phyloP scores from a whole-genome alignment of 2,797 vertebrate species.

The Falco novaeseelandiae region DNA sequence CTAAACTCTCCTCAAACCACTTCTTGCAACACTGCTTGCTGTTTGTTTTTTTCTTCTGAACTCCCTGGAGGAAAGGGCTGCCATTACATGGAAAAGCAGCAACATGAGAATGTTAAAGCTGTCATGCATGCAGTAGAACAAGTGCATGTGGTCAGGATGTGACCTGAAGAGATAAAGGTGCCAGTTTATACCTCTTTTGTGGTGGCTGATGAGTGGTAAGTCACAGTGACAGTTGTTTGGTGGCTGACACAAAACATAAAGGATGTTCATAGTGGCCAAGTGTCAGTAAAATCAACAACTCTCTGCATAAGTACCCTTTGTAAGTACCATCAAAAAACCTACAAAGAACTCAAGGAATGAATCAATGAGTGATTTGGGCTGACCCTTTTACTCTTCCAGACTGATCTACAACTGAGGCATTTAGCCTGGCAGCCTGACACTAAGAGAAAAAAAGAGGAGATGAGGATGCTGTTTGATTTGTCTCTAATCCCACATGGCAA shows the following conservation, averaged over 20 bases:
- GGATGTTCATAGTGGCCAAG: not conserved
- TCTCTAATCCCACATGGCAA: not conserved
- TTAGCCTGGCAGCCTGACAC: not conserved
- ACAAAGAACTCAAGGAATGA: not conserved
- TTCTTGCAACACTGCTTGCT: not conserved
- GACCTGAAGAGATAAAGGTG: not conserved
- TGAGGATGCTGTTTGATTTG: not conserved
- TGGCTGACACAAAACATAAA: not conserved
- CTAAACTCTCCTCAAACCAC: not conserved
- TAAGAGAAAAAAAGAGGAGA: not conserved
- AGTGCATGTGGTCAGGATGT: rapidly evolving
- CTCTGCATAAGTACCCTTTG: not conserved
- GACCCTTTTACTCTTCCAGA: not conserved
- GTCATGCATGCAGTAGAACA: not conserved
- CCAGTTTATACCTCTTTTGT: not conserved
- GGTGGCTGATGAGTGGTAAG: rapidly evolving
- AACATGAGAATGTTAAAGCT: not conserved
- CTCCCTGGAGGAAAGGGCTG: not conserved
- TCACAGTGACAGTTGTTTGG: not conserved
- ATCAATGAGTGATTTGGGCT: not conserved
- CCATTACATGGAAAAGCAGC: not conserved
- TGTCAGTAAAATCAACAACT: not conserved
- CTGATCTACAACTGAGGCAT: not conserved
- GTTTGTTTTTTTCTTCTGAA: not conserved
- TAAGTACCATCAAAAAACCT: not conserved